Percentiles rank a stretch among this genome's conserved stretches.
phyloP scores from a whole-genome alignment of 2,888 invertebrate genomes.

The Parthenolecanium corni region DNA sequence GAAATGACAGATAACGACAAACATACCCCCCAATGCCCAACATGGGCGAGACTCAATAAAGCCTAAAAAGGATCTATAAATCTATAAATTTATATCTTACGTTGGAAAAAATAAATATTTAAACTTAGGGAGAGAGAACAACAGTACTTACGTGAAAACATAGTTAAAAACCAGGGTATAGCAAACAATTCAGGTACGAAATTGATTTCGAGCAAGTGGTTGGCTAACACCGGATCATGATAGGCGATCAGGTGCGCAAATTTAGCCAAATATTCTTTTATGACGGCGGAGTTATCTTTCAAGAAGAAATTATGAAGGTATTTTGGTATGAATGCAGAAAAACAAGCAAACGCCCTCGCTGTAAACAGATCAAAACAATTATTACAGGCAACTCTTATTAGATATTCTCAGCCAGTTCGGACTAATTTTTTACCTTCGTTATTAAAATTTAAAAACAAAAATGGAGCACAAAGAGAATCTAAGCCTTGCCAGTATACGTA shows the following conservation, averaged over 20 bases:
- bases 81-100: no score
- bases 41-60: no score
- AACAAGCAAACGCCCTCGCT: conserved; percentile 89
- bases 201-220: conserved; percentile 80
- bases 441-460: conserved; percentile 90
- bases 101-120: no score
- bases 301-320: conserved; percentile 94
- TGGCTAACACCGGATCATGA: conserved; percentile 83
- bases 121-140: no score
- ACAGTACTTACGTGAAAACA: conserved; percentile 83
- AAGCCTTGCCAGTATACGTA: conserved; percentile 99
- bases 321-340: conserved; percentile 90
- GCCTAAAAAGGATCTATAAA: no score
- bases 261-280: conserved; percentile 93
- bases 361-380: conserved; percentile 38
- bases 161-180: conserved; percentile 97
- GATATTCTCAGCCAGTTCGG: background rate
- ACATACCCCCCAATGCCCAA: no score
- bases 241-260: conserved; percentile 93
- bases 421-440: conserved; percentile 90
- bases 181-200: conserved; percentile 96
- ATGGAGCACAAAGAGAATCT: conserved; percentile 95
- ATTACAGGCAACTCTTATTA: background rate
- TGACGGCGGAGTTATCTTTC: conserved; percentile 90
- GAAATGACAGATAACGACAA: no score